These are phyloP conservation scores for Sander lucioperca DNA, from an alignment of 2,113 vertebrate species.

Conservation along the genomic window DNA sequence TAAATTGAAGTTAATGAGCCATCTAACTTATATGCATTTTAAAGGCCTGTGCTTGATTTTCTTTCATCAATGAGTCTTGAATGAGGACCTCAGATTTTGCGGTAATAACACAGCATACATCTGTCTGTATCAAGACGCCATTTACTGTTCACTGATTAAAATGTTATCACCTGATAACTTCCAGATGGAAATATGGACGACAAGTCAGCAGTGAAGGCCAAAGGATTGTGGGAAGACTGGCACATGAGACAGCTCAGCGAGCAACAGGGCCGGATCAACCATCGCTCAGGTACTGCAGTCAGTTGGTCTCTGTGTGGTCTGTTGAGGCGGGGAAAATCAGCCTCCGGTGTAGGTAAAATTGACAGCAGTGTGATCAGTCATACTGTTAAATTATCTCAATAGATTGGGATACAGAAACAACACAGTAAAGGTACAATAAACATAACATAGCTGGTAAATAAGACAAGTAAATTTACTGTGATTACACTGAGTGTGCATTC, in stretches of 20 bases:
- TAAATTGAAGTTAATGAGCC: not conserved
- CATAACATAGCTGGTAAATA: not conserved
- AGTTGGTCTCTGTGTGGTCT: not conserved
- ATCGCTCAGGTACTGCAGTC: slow-evolving; percentile 81
- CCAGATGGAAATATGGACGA: slow-evolving; percentile 85
- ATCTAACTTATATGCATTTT: not conserved
- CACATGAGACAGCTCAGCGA: slow-evolving; percentile 85
- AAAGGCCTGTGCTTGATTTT: not conserved
- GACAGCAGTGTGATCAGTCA: not conserved
- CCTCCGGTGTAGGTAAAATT: not conserved
- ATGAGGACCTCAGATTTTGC: not conserved
- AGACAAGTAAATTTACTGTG: not conserved
- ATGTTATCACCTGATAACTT: slow-evolving; percentile 24
- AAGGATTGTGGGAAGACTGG: slow-evolving; percentile 88
- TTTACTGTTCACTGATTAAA: slow-evolving; percentile 5
- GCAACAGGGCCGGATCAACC: slow-evolving; percentile 79
- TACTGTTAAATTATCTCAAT: not conserved
- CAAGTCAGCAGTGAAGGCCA: slow-evolving; percentile 83
- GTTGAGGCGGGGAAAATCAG: not conserved
- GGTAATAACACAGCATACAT: not conserved
- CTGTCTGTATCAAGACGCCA: fast-evolving
- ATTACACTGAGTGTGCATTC: not conserved
- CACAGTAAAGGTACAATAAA: not conserved
- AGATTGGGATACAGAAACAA: not conserved
- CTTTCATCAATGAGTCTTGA: not conserved